Percentiles rank a stretch among this genome's conserved stretches.
Conservation (phyloP, 1,140 invertebrate genomes). For the Heliothis subflexa region DNA sequence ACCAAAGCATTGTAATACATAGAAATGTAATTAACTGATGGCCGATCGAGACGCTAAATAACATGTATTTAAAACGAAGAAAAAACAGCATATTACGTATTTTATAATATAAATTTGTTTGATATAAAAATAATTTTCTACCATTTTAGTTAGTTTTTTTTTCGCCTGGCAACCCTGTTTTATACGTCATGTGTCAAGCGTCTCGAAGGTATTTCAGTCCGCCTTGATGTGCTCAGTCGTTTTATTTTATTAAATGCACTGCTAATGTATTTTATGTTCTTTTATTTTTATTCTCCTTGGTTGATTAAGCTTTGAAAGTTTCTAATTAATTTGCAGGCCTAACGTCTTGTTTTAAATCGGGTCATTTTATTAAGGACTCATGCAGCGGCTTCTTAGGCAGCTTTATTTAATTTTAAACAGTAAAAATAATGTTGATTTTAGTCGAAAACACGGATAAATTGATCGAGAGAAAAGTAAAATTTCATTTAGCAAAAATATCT, state of each 20-base stretch:
- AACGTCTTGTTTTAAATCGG: not conserved
- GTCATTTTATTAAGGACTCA: no score
- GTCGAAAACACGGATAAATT: no score
- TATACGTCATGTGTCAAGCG: constrained; percentile 1
- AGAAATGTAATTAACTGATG: constrained; percentile 29
- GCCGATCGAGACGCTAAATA: not conserved
- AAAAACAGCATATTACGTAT: not conserved
- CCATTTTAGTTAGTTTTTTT: constrained; percentile 22
- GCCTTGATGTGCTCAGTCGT: constrained; percentile 77
- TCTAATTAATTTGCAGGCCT: no score
- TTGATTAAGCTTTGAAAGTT: not conserved
- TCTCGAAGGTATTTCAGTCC: constrained; percentile 52
- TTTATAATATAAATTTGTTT: constrained; percentile 3
- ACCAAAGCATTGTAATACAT: constrained; percentile 54
- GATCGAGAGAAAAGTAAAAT: no score
- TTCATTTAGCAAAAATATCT: no score
- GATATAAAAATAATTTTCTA: constrained; percentile 19
- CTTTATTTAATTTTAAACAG: no score
- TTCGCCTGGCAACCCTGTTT: constrained; percentile 1
- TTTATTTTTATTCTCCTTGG: constrained; percentile 54
- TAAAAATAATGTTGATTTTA: no score
- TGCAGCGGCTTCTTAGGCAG: no score
- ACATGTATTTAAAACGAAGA: not conserved
- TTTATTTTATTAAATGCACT: constrained; percentile 84
- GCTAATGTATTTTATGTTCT: constrained; percentile 73